Conservation (phyloP, 2,888 invertebrate species). For the Cephalotes varians region DNA sequence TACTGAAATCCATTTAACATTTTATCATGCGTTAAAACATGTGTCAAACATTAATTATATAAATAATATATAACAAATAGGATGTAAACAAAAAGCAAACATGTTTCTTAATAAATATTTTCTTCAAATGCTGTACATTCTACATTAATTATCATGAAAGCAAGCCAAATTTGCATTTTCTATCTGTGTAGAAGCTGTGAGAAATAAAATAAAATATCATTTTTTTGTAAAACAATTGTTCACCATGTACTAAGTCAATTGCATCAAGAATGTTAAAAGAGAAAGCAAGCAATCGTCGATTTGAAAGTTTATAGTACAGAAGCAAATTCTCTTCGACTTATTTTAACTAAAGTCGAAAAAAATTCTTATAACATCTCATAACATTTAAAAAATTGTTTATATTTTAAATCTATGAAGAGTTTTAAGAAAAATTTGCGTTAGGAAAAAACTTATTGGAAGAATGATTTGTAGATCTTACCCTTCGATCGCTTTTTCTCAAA, state of each 20-base stretch:
- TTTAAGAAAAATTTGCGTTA: not conserved
- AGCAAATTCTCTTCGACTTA: not conserved
- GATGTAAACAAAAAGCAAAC: not conserved
- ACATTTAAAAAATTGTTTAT: not conserved
- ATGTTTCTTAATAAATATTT: not conserved
- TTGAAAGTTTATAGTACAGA: not conserved
- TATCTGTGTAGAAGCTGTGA: not conserved
- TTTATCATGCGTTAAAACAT: not conserved
- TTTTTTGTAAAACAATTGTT: too few relatives aligned
- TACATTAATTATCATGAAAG: not conserved
- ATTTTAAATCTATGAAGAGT: not conserved
- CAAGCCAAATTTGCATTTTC: not conserved
- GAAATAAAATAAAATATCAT: not conserved
- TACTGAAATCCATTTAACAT: not conserved
- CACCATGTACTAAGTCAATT: not conserved
- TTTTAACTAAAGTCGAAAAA: not conserved
- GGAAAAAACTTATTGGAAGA: not conserved
- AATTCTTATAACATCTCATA: not conserved
- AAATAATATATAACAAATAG: not conserved
- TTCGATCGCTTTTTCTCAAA: conserved; percentile 14
- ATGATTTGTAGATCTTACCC: conserved; percentile 1
- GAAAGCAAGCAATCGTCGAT: not conserved
- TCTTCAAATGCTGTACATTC: not conserved
- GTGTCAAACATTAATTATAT: not conserved
- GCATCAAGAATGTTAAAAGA: not conserved